Percentiles rank a stretch among this genome's conserved stretches.
Conservation (phyloP, 2,888 invertebrate genomes). For the Thymelicus acteon region DNA sequence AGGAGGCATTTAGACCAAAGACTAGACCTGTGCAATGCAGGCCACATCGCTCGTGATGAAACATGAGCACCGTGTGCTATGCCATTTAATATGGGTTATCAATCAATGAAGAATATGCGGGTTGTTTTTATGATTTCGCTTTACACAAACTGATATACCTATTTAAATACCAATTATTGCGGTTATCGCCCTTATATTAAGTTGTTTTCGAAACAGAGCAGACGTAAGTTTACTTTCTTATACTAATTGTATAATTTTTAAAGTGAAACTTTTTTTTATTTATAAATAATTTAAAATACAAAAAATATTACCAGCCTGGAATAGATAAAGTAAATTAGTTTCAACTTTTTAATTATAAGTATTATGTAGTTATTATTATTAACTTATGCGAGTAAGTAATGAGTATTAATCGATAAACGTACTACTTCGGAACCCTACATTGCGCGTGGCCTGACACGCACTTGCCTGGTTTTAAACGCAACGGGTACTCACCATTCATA, state of each 20-base stretch:
- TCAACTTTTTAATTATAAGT: too few species aligned
- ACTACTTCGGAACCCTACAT: too few species aligned
- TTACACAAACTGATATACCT: not conserved
- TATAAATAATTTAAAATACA: not conserved
- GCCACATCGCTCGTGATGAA: slow-evolving; percentile 25
- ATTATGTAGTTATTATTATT: too few species aligned
- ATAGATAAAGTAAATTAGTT: too few species aligned
- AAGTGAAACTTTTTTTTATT: too few species aligned
- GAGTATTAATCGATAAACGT: too few species aligned
- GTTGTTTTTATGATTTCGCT: slow-evolving; percentile 9
- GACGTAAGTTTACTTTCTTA: not conserved
- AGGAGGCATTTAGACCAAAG: slow-evolving; percentile 20
- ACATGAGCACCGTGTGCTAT: slow-evolving; percentile 39
- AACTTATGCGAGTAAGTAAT: too few species aligned
- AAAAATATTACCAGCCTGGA: too few species aligned
- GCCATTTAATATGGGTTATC: slow-evolving; percentile 15
- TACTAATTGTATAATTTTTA: too few species aligned
- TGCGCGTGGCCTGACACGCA: too few species aligned
- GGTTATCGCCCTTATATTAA: not conserved
- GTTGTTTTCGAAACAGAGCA: not conserved
- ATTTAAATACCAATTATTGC: not conserved
- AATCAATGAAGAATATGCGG: slow-evolving; percentile 20
- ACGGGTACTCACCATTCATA: too few species aligned
- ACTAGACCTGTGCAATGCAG: slow-evolving; percentile 27
- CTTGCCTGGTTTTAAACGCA: too few species aligned